These are phyloP conservation scores for Nylanderia fulva DNA, from an alignment of 1,140 invertebrate species.

Conservation along the genomic window DNA sequence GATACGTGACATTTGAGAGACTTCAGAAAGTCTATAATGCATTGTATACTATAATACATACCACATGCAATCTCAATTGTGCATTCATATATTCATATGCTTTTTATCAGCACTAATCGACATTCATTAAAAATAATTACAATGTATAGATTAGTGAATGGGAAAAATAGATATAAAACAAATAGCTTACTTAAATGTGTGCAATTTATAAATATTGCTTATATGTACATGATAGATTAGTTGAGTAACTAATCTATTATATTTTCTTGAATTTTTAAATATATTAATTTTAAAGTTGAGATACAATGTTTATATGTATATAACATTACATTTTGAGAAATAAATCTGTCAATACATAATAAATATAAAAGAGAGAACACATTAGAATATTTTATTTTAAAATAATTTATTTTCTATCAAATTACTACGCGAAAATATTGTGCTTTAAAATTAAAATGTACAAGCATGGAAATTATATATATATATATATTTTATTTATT, in stretches of 20 bases:
- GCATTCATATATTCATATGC: constrained; percentile 35
- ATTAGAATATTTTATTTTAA: neutral
- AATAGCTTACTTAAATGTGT: constrained; percentile 2
- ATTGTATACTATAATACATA: constrained; percentile 16
- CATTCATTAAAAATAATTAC: constrained; percentile 5
- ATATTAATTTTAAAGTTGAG: neutral
- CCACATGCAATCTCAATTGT: constrained; percentile 24
- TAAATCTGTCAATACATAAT: neutral
- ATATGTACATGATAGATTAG: neutral
- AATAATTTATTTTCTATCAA: neutral
- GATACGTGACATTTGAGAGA: constrained; percentile 7
- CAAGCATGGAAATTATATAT: neutral
- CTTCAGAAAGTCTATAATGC: constrained; percentile 24
- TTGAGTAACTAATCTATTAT: neutral
- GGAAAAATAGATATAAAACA: neutral
- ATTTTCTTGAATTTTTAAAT: neutral
- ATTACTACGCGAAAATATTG: neutral
- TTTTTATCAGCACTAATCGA: constrained; percentile 43
- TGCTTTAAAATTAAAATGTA: neutral
- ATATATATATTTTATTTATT: no score
- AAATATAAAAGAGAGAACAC: neutral
- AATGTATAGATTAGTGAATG: neutral
- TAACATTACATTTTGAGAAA: neutral
- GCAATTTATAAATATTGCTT: neutral
- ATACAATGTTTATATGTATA: neutral